Evolutionary conservation across 2,888 invertebrate species (phyloP).

Genomic region (Dysmachus trigonus): DNA sequence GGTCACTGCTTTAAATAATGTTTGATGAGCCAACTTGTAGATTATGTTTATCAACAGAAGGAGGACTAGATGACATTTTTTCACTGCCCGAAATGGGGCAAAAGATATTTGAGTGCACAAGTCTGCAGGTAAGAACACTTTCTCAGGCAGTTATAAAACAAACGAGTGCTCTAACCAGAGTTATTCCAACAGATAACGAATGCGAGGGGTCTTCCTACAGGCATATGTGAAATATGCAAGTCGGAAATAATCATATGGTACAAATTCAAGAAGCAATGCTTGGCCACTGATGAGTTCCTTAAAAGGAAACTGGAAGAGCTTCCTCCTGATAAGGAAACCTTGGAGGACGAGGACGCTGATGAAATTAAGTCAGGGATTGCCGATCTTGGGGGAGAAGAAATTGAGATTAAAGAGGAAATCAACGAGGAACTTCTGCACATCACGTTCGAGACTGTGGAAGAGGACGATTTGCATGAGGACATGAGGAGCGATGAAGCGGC

Average conservation of each 20-base stretch:
- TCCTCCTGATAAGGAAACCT: not conserved
- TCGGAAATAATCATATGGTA: conserved; percentile 47
- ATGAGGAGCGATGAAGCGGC: not conserved
- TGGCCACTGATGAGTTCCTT: conserved; percentile 40
- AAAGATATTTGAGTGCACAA: conserved; percentile 46
- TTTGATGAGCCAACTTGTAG: conserved; percentile 22
- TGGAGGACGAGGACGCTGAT: not conserved
- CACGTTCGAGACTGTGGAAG: not conserved
- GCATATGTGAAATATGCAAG: conserved; percentile 50
- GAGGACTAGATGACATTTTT: conserved; percentile 44
- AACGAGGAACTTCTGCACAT: not conserved
- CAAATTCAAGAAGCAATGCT: conserved; percentile 46
- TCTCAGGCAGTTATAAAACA: not conserved
- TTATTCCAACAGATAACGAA: not conserved
- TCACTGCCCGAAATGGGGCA: not conserved
- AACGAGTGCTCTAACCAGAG: not conserved
- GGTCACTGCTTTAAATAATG: not conserved
- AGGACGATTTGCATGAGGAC: not conserved
- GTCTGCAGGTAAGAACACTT: conserved; percentile 41
- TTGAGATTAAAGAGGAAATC: not conserved
- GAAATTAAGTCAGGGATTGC: not conserved
- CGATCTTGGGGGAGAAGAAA: not conserved
- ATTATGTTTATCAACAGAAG: conserved; percentile 46
- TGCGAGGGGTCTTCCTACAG: conserved; percentile 35
- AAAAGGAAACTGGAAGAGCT: not conserved